Evolutionary conservation across 2,888 invertebrate genomes (phyloP).

Genomic region (Athalia circularis): DNA sequence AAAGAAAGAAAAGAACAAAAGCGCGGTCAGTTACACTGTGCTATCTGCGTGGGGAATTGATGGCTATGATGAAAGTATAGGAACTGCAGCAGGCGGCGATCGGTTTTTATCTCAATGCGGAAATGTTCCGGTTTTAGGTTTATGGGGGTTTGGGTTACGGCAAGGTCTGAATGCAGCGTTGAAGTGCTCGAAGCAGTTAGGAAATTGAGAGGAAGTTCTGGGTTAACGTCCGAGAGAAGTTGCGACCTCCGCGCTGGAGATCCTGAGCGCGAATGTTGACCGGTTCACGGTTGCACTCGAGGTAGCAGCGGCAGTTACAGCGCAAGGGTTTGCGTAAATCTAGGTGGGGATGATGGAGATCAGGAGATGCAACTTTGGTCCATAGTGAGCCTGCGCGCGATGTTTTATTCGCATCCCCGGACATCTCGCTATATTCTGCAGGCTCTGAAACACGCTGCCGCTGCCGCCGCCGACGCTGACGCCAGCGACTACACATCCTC

Average conservation of each 20-base stretch:
- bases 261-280: conserved; percentile 45
- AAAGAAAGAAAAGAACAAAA: too few species aligned
- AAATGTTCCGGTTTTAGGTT: too few species aligned
- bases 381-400: conserved; percentile 28
- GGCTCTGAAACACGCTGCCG: too few species aligned
- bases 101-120: too few species aligned
- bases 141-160: conserved; percentile 44
- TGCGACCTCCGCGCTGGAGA: conserved; percentile 35
- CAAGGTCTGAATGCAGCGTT: conserved; percentile 53
- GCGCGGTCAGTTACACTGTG: too few species aligned
- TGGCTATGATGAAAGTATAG: too few species aligned
- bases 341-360: conserved; percentile 45
- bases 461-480: not conserved
- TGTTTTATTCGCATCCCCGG: conserved; percentile 38
- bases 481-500: not conserved
- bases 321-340: conserved; percentile 34
- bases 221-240: not conserved
- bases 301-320: conserved; percentile 50
- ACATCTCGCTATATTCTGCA: not conserved
- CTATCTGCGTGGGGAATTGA: too few species aligned
- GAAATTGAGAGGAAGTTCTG: not conserved
- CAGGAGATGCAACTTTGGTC: conserved; percentile 33
- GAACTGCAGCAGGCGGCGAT: too few species aligned
- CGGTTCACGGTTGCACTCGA: conserved; percentile 38
- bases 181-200: conserved; percentile 26